Conservation (phyloP, 2,888 invertebrate species). For the Nycteola revayana region DNA sequence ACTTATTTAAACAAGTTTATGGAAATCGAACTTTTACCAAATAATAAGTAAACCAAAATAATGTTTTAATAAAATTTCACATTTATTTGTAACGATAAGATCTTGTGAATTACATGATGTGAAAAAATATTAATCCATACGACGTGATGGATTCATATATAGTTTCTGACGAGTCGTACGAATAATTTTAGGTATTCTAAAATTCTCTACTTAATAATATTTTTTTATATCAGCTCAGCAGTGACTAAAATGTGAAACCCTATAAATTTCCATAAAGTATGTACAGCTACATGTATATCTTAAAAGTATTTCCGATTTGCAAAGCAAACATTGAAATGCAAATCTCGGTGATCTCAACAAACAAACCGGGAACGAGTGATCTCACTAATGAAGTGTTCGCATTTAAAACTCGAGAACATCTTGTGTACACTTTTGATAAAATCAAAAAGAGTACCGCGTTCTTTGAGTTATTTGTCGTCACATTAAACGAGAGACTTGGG, state of each 20-base stretch:
- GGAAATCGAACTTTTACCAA: too few relatives aligned
- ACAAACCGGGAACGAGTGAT: constrained; percentile 51
- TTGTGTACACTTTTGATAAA: constrained; percentile 60
- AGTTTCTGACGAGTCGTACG: too few relatives aligned
- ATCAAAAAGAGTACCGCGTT: constrained; percentile 66
- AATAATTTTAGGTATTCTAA: neutral
- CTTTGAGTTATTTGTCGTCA: constrained; percentile 79
- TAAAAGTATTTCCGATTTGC: constrained; percentile 25
- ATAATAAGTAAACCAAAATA: too few relatives aligned
- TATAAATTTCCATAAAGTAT: too few relatives aligned
- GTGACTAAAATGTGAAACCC: too few relatives aligned
- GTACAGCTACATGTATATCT: constrained; percentile 15
- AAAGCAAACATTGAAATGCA: constrained; percentile 46
- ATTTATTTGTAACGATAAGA: too few relatives aligned
- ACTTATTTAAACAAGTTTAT: too few relatives aligned
- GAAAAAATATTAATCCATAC: too few relatives aligned
- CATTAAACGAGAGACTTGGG: constrained; percentile 72
- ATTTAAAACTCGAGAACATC: constrained; percentile 62
- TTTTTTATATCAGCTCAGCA: too few relatives aligned
- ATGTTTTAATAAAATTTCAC: too few relatives aligned
- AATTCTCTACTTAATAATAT: neutral
- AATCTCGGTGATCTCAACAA: constrained; percentile 42
- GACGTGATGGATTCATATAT: too few relatives aligned
- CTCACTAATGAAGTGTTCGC: constrained; percentile 73
- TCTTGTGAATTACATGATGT: too few relatives aligned